Percentiles rank a stretch among this genome's conserved stretches.
phyloP scores from a whole-genome alignment of 2,888 invertebrate species.

The Cetonia aurata region DNA sequence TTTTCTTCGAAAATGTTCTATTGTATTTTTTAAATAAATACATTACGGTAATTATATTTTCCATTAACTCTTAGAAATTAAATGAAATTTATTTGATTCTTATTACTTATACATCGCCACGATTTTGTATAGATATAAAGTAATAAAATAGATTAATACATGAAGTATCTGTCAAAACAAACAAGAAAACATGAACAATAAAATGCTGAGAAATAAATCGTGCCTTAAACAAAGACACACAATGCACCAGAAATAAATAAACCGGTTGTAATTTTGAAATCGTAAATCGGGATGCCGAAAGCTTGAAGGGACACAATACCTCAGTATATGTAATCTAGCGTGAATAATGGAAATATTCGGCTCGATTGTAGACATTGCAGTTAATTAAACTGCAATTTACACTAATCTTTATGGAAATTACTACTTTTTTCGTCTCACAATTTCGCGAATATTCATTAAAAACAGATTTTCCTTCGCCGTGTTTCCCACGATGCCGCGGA shows the following conservation, averaged over 20 bases:
- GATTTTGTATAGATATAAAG: no score
- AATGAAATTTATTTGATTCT: no score
- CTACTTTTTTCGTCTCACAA: conserved; percentile 47
- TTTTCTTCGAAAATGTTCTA: neutral
- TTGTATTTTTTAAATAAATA: neutral
- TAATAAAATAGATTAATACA: no score
- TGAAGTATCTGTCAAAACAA: neutral
- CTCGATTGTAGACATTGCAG: conserved; percentile 38
- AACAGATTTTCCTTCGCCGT: conserved; percentile 49
- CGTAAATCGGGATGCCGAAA: conserved; percentile 19
- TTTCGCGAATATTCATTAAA: conserved; percentile 51
- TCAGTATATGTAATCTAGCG: neutral
- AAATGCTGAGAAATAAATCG: neutral
- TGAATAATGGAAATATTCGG: conserved; percentile 23
- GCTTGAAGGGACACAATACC: no score
- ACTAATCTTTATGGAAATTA: conserved; percentile 47
- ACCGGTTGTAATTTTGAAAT: conserved; percentile 25
- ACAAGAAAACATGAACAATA: conserved; percentile 10
- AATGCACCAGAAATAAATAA: conserved; percentile 14
- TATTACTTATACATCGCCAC: no score
- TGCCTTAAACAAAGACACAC: neutral
- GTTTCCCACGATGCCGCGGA: conserved; percentile 48
- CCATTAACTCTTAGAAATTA: no score
- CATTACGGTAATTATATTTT: neutral
- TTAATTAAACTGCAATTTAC: conserved; percentile 42